Base-by-base conservation (phyloP, 2,888 invertebrate species). In the Leucophenga montana region DNA sequence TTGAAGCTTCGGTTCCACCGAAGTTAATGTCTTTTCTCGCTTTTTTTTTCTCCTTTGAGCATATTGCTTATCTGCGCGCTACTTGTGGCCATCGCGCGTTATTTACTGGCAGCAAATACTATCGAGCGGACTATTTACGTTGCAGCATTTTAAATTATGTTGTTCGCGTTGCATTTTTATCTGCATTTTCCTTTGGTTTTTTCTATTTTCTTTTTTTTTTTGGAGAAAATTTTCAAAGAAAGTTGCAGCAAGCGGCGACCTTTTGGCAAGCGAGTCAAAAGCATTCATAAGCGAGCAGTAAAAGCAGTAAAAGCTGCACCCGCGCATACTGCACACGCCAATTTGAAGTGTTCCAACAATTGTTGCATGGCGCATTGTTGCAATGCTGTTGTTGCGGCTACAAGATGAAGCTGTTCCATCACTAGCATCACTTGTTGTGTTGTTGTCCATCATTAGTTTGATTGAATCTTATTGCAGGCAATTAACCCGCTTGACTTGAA, bases 381-480 rank as follows among this genome's bases (percentile, higher is more conserved):
- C 27, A 3, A 4, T 27, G 27, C 27, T 27, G 27, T 27, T 27
- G 27, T 27, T 27, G 27, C n/a, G n/a, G n/a, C 50, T 50, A 13
- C 18, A 6, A 50, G n/a, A 39, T 39, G 6, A 13, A n/a, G 18
- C 16, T 50, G 16, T 50, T 50, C 16, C 5, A 1, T 18, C 57
- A 50, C n/a, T 57, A 0, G 22, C 0, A 0, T 59, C 0, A 1
- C 3, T 14, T 78, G 80, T 80, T 33, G 50, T 16, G n/a, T 62
- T 44, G 59, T 69, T 68, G 72, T 73, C 73, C 81, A 65, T 82
- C 82, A 82, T 83, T 82, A 80, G 82, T 79, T 83, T 83, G 82
- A 82, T 82, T 84, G 78, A 83, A 82, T 82, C 82, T 83, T 78
- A 83, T 83, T 83, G 80, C 78, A 79, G 76, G 78, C 81, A 82